These are phyloP conservation scores for Rostratula benghalensis DNA, from an alignment of 2,113 vertebrate species.

Conservation along the genomic window DNA sequence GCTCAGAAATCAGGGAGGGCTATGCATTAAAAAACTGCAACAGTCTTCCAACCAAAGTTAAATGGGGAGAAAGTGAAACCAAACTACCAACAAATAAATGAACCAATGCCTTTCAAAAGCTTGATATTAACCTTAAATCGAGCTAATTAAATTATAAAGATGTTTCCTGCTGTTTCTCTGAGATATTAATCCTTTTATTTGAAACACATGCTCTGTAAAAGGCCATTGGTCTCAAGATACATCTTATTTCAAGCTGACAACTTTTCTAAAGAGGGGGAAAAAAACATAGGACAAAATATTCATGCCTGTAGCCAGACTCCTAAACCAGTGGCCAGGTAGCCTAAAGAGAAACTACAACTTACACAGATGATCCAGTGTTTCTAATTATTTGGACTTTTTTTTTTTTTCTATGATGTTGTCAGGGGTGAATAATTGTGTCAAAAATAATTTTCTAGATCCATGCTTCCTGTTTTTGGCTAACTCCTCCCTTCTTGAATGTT, in stretches of 20 bases:
- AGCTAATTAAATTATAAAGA: conserved; percentile 41
- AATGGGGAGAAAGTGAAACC: background rate
- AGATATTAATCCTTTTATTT: conserved; percentile 50
- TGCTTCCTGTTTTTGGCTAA: conserved; percentile 43
- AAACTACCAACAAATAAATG: background rate
- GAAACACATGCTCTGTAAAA: conserved; percentile 46
- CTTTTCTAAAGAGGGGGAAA: background rate
- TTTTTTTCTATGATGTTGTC: conserved; percentile 9
- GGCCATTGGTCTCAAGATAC: background rate
- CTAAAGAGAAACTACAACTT: background rate
- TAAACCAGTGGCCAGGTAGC: background rate
- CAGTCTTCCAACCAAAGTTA: background rate
- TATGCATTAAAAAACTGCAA: background rate
- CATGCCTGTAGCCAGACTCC: background rate
- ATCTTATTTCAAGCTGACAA: conserved; percentile 27
- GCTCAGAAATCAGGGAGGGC: background rate
- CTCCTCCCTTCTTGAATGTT: conserved; percentile 12
- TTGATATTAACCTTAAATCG: conserved; percentile 53
- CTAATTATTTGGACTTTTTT: background rate
- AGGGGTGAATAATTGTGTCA: background rate
- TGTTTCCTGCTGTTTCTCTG: conserved; percentile 17
- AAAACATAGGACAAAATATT: background rate
- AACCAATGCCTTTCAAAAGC: conserved; percentile 29
- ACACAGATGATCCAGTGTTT: background rate
- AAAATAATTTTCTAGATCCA: conserved; percentile 14